Percentiles rank a stretch among this genome's conserved stretches.
phyloP scores from a whole-genome alignment of 2,113 vertebrate genomes.

The Pontoporia blainvillei region DNA sequence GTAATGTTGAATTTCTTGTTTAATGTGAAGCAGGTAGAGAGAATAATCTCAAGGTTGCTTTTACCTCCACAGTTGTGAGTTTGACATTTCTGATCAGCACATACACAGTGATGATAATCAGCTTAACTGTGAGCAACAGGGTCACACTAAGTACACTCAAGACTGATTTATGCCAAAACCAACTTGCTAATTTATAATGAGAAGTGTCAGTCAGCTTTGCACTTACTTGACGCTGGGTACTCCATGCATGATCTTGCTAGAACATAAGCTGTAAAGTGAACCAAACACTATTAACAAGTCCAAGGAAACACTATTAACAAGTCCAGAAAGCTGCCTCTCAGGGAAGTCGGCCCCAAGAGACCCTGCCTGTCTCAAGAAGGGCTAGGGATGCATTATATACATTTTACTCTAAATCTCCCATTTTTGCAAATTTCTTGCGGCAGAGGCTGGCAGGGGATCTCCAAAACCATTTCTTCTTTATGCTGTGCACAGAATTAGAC shows the following conservation, averaged over 20 bases:
- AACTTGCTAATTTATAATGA: neutral
- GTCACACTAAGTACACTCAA: neutral
- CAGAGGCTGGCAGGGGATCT: neutral
- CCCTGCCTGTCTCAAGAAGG: neutral
- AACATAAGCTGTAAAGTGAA: neutral
- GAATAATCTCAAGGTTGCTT: neutral
- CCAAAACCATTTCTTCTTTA: neutral
- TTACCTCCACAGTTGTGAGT: neutral
- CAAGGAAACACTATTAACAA: neutral
- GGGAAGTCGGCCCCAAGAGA: neutral
- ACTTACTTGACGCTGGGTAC: neutral
- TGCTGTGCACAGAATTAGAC: neutral
- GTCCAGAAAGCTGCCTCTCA: neutral
- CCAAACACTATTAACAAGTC: neutral
- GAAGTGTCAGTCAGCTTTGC: neutral
- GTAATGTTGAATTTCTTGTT: neutral
- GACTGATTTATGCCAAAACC: neutral
- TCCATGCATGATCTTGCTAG: neutral
- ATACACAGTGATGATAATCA: neutral
- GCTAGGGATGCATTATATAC: neutral
- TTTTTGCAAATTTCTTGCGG: neutral
- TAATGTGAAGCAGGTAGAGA: neutral
- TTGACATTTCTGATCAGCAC: neutral
- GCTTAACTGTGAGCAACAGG: neutral
- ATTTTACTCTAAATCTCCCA: neutral